These are phyloP conservation scores for Cladopsammia gracilis DNA, from an alignment of 64 coral and sea anemone genomes.

Conservation along the genomic window DNA sequence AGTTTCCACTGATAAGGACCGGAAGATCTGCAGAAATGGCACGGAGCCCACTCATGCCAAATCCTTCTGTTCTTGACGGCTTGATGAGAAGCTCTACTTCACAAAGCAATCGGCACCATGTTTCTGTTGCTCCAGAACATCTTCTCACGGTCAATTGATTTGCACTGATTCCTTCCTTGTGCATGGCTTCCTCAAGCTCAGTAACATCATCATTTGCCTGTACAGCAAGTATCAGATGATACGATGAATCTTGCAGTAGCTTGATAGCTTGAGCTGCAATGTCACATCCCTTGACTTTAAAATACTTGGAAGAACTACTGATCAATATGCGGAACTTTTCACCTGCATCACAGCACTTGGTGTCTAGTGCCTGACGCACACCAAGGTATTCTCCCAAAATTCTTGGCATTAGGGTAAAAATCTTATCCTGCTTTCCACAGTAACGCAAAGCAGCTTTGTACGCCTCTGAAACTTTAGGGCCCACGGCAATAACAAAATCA, in stretches of 20 bases:
- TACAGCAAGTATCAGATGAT: background rate
- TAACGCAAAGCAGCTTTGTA: background rate
- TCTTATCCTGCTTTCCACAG: slow-evolving; percentile 2
- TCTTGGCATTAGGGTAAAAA: slow-evolving; percentile 4
- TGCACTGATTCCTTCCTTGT: background rate
- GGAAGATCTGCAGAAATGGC: slow-evolving; percentile 25
- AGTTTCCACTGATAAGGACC: slow-evolving; percentile 29
- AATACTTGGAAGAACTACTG: slow-evolving; percentile 43
- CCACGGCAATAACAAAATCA: slow-evolving; percentile 37
- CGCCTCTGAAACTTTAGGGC: slow-evolving; percentile 50
- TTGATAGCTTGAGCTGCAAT: slow-evolving; percentile 39
- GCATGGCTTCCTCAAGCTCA: background rate
- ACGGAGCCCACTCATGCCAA: slow-evolving; percentile 45
- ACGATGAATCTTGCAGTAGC: background rate
- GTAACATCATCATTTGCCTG: background rate
- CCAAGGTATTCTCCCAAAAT: slow-evolving; percentile 11
- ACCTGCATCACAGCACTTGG: background rate
- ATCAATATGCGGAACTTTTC: slow-evolving; percentile 29
- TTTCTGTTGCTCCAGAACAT: background rate
- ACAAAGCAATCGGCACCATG: slow-evolving; percentile 7
- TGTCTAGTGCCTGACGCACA: background rate
- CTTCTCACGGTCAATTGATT: slow-evolving; percentile 8
- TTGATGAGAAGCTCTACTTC: slow-evolving; percentile 45
- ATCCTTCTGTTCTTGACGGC: slow-evolving; percentile 26
- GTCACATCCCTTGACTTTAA: slow-evolving; percentile 37